Conservation (phyloP, 2,888 invertebrate species). For the Andrena bicolor region DNA sequence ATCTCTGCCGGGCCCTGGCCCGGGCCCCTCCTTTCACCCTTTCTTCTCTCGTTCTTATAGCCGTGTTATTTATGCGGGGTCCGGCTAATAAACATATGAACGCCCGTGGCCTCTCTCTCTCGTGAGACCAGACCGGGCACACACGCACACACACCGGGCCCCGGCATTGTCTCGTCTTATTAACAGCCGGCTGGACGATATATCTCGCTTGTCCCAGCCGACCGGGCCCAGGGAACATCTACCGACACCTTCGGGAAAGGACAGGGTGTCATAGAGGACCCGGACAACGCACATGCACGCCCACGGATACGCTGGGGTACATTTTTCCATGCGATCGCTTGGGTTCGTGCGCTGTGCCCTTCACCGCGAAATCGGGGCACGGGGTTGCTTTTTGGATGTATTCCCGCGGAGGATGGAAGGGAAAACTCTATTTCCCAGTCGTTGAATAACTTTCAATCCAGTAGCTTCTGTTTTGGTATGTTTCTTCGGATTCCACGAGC, state of each 20-base stretch:
- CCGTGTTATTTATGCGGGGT: conserved; percentile 85
- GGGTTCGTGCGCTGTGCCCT: background rate
- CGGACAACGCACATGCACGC: conserved; percentile 59
- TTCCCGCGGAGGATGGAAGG: background rate
- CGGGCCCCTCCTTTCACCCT: conserved; percentile 71
- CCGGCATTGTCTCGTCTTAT: conserved; percentile 84
- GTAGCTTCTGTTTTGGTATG: background rate
- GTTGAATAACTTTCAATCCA: background rate
- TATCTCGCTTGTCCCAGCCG: conserved; percentile 76
- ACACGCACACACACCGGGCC: conserved; percentile 59
- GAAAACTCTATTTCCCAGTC: background rate
- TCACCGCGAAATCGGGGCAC: background rate
- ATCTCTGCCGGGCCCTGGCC: conserved; percentile 75
- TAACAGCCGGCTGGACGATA: conserved; percentile 82
- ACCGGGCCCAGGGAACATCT: conserved; percentile 61
- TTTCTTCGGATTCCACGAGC: background rate
- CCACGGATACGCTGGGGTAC: conserved; percentile 58
- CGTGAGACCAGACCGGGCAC: conserved; percentile 67
- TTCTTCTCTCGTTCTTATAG: conserved; percentile 80
- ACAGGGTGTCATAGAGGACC: conserved; percentile 71
- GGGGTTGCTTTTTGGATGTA: background rate
- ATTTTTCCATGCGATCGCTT: conserved; percentile 40
- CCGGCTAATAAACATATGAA: conserved; percentile 85
- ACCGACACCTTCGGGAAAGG: conserved; percentile 74
- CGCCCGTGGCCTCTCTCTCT: conserved; percentile 82